Evolutionary conservation across 2,888 invertebrate genomes (phyloP).

Genomic region (Bellardia pandia): DNA sequence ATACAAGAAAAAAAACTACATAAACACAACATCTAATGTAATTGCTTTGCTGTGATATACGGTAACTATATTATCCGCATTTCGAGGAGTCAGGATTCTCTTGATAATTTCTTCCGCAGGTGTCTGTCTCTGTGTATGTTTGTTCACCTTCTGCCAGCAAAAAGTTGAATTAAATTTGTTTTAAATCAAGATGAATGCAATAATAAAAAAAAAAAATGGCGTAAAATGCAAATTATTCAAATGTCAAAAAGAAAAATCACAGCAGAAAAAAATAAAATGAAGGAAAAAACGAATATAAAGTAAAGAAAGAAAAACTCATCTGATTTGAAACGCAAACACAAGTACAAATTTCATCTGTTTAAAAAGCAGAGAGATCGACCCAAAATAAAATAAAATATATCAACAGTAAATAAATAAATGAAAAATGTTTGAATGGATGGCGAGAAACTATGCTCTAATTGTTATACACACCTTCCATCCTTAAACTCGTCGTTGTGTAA

Average conservation of each 20-base stretch:
- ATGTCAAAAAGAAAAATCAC: conserved; percentile 52
- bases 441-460: not conserved
- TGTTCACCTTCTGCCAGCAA: conserved; percentile 15
- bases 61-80: not conserved
- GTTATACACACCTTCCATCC: not conserved
- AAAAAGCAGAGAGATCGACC: not conserved
- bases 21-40: conserved; percentile 49
- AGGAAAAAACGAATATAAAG: not conserved
- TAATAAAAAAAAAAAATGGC: conserved; percentile 40
- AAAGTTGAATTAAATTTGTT: conserved; percentile 61
- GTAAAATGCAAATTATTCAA: conserved; percentile 66
- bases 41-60: conserved; percentile 17
- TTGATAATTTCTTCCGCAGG: not conserved
- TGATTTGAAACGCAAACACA: conserved; percentile 38
- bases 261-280: not conserved
- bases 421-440: conserved; percentile 19
- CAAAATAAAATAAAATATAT: conserved; percentile 5
- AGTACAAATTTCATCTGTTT: conserved; percentile 19
- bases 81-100: not conserved
- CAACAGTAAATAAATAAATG: conserved; percentile 27
- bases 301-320: conserved; percentile 5
- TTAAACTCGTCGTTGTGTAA: not conserved
- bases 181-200: conserved; percentile 43
- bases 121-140: not conserved
- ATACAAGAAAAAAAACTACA: conserved; percentile 1